A percentile compares a stretch with the other conserved stretches of the same genome.
Conservation (phyloP, 2,113 vertebrate genomes). For the Miniopterus natalensis region DNA sequence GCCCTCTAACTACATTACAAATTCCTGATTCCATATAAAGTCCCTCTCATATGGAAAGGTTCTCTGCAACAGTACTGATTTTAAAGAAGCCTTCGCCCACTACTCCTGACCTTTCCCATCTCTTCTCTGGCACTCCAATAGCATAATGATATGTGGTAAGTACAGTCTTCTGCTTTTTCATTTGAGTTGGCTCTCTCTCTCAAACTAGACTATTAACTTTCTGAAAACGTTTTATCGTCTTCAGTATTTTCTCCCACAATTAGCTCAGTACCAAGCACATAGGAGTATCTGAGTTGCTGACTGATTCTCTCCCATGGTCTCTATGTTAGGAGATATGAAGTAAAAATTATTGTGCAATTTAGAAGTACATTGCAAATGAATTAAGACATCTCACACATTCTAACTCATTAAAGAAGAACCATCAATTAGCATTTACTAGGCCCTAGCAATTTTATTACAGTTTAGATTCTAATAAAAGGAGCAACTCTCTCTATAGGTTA, state of each 20-base stretch:
- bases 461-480: slow-evolving; percentile 42
- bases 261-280: neutral
- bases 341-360: slow-evolving; percentile 27
- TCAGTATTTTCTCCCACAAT: neutral
- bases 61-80: neutral
- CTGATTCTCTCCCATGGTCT: neutral
- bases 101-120: neutral
- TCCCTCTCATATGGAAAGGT: neutral
- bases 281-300: neutral
- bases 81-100: slow-evolving; percentile 5
- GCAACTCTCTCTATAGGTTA: neutral
- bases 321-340: slow-evolving; percentile 3
- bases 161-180: neutral
- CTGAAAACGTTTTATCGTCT: neutral
- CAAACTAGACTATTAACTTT: slow-evolving; percentile 38
- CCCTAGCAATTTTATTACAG: neutral
- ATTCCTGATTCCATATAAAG: neutral
- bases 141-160: neutral
- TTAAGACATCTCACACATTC: neutral
- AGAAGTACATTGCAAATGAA: neutral
- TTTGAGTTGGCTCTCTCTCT: neutral
- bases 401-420: slow-evolving; percentile 43
- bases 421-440: slow-evolving; percentile 12
- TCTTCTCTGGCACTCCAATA: neutral
- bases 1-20: neutral